Conservation (phyloP, 2,797 vertebrate species). For the Bufotes viridis region DNA sequence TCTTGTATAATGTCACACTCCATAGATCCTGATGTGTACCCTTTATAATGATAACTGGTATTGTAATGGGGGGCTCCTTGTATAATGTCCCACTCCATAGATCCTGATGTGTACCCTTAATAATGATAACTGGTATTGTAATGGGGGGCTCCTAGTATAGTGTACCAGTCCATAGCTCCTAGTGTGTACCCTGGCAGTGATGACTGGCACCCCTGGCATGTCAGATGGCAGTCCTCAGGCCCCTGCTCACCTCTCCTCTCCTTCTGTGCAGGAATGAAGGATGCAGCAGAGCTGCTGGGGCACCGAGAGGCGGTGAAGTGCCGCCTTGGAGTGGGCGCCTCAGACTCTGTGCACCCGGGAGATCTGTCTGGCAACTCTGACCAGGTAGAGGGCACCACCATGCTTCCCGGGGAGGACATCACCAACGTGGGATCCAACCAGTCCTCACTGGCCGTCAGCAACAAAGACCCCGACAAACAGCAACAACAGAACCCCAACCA, state of each 20-base stretch:
- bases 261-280: conserved; percentile 91
- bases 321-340: conserved; percentile 87
- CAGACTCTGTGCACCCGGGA: conserved; percentile 89
- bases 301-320: conserved; percentile 96
- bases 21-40: no score
- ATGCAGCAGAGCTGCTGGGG: conserved; percentile 93
- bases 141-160: no score
- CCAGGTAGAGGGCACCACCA: conserved; percentile 90
- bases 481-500: conserved; percentile 79
- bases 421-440: conserved; percentile 89
- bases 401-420: conserved; percentile 94
- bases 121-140: no score
- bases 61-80: no score
- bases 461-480: conserved; percentile 94
- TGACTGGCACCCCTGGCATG: not conserved
- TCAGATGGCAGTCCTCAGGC: not conserved
- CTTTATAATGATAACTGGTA: no score
- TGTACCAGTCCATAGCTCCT: no score
- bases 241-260: conserved; percentile 45
- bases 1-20: no score
- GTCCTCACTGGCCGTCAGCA: conserved; percentile 85
- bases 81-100: no score
- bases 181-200: not conserved
- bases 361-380: conserved; percentile 87
- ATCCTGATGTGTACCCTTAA: no score